Conservation (phyloP, 2,113 vertebrate species). For the Jacana jacana region DNA sequence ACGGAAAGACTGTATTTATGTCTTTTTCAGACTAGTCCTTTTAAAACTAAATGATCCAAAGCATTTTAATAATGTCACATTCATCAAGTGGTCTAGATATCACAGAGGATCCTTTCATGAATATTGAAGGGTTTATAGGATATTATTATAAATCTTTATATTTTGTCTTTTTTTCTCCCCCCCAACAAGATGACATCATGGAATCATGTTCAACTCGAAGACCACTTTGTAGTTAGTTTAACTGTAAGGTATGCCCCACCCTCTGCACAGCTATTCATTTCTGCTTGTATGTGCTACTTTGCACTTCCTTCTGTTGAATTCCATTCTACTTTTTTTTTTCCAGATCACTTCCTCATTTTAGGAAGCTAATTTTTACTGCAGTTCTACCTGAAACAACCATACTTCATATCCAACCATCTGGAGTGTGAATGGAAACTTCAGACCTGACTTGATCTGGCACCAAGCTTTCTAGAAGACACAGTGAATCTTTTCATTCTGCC, state of each 20-base stretch:
- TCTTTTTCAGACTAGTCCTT: neutral
- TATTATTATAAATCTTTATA: neutral
- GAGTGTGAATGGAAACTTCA: neutral
- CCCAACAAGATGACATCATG: neutral
- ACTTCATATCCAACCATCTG: neutral
- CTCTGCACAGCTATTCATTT: neutral
- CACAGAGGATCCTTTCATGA: neutral
- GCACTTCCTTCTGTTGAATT: neutral
- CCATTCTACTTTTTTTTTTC: neutral
- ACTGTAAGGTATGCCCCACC: neutral
- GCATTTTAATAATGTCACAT: constrained; percentile 53
- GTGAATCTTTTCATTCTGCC: neutral
- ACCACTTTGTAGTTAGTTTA: neutral
- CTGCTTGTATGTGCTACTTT: neutral
- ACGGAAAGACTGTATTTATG: constrained; percentile 5
- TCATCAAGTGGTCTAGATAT: constrained; percentile 34
- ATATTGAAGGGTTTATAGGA: neutral
- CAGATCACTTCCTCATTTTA: neutral
- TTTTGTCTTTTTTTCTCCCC: neutral
- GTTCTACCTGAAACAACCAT: neutral
- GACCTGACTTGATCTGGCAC: neutral
- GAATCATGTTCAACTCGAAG: neutral
- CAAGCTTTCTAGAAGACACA: neutral
- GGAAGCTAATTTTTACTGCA: neutral
- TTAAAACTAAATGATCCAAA: constrained; percentile 55